A percentile compares a stretch with the other conserved stretches of the same genome.
Evolutionary conservation across 2,113 vertebrate species (phyloP).

Genomic region (Chrysemys picta): DNA sequence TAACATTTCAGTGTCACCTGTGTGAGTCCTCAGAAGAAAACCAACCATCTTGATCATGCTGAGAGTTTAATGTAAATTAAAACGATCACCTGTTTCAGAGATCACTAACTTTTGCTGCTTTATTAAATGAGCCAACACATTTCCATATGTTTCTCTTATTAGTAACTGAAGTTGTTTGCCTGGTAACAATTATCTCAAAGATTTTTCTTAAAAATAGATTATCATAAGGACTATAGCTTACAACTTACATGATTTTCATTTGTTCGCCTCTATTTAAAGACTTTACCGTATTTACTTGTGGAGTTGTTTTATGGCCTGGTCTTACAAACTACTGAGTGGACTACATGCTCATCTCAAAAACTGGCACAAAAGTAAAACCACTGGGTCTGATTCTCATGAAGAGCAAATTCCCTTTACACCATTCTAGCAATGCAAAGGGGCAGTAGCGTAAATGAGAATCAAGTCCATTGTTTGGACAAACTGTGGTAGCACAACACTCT

Average conservation of each 20-base stretch:
- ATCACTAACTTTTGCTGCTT: neutral
- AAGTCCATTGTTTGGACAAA: conserved; percentile 9
- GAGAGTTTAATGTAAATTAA: neutral
- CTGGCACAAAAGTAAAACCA: neutral
- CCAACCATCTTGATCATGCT: neutral
- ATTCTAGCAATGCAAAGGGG: neutral
- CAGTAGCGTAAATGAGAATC: conserved; percentile 12
- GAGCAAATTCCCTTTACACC: neutral
- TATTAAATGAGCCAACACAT: neutral
- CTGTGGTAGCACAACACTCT: neutral
- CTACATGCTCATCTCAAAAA: neutral
- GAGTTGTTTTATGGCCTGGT: neutral
- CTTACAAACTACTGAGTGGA: neutral
- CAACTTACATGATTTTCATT: neutral
- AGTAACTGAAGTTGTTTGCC: neutral
- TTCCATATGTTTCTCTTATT: neutral
- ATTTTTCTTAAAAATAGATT: neutral
- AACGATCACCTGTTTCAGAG: neutral
- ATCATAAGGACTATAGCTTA: neutral
- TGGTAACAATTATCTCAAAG: neutral
- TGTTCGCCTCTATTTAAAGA: conserved; percentile 8
- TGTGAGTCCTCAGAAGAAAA: neutral
- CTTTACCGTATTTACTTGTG: neutral
- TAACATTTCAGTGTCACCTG: neutral
- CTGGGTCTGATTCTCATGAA: neutral